A percentile compares a stretch with the other conserved stretches of the same genome.
These are phyloP conservation scores for Aromia moschata DNA, from an alignment of 2,888 invertebrate genomes.

Conservation along the genomic window DNA sequence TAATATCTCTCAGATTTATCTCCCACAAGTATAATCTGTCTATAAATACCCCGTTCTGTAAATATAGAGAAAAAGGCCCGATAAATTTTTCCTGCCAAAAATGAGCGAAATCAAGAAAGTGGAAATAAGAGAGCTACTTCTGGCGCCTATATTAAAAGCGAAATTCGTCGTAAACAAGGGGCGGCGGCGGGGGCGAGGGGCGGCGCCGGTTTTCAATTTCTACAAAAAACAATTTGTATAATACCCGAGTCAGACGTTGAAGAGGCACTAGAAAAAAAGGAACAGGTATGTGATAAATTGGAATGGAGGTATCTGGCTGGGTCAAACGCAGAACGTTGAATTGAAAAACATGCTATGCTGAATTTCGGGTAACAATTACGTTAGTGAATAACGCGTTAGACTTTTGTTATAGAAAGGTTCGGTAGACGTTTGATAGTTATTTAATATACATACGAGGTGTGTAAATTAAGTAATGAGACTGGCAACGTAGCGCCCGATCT, in stretches of 20 bases:
- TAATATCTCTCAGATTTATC: not conserved
- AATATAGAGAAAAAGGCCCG: constrained; percentile 2
- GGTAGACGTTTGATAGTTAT: too few relatives aligned
- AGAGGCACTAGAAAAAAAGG: not conserved
- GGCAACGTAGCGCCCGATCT: too few relatives aligned
- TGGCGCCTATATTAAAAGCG: not conserved
- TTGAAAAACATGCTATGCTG: too few relatives aligned
- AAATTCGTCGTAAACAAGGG: constrained; percentile 4
- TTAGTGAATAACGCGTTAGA: too few relatives aligned
- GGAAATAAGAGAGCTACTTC: not conserved
- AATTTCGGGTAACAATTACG: too few relatives aligned
- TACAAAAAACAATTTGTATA: constrained; percentile 3
- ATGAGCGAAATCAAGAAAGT: not conserved
- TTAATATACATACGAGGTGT: too few relatives aligned
- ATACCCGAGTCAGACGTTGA: not conserved
- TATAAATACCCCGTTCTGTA: constrained; percentile 3
- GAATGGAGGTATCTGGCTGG: not conserved
- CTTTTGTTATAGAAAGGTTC: too few relatives aligned
- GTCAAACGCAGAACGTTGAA: too few relatives aligned
- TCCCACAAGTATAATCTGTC: not conserved
- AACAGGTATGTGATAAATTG: constrained; percentile 2
- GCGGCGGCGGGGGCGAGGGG: not conserved
- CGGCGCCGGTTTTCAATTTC: not conserved
- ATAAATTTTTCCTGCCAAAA: constrained; percentile 2
- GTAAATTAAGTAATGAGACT: too few relatives aligned